Base-by-base conservation (phyloP, 2,797 vertebrate genomes). In the Channa striata region DNA sequence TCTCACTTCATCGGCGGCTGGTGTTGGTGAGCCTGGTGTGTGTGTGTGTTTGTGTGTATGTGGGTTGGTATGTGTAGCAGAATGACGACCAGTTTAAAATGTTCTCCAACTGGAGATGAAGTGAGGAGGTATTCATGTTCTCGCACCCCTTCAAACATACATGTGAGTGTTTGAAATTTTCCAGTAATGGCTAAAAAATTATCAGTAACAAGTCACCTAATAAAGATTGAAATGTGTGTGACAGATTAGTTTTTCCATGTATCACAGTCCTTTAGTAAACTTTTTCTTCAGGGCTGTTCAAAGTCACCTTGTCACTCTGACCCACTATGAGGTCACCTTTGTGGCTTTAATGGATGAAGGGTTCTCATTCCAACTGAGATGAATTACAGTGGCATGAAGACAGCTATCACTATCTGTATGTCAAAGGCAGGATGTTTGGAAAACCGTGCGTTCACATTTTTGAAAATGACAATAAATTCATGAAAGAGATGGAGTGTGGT, bases 251-350 rank as follows among this genome's bases (percentile, higher is more conserved):
- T n/a, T n/a, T n/a, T n/a, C n/a, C n/a, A n/a, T n/a, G n/a, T n/a
- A n/a, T n/a, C n/a, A n/a, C n/a, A n/a, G n/a, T n/a, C n/a, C n/a
- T n/a, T n/a, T n/a, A n/a, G n/a, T n/a, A n/a, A n/a, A 10, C 9
- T 40, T 40, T 63, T 74, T 19, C 63, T 57, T 43, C 9, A 20
- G 10, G 33, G 30, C 5, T 17, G 37, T 23, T 78, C 53, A 76
- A 54, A 54, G 46, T 33, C 40, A 39, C 13, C 1, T 11, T 21
- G 11, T 40, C 54, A 42, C 20, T 42, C 9, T 40, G 37, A 4
- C 14, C 14, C 54, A 0, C 33, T 23, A 2, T 60, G 23, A 59
- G 5, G 65, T 58, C 20, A 58, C 30, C 58, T 68, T 37, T 42
- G 14, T 30, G 37, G 53, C 23, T 65, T 43, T 20, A 58, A 47